Evolutionary conservation across 2,113 vertebrate species (phyloP).

Genomic region (Phylloscopus trochilus): DNA sequence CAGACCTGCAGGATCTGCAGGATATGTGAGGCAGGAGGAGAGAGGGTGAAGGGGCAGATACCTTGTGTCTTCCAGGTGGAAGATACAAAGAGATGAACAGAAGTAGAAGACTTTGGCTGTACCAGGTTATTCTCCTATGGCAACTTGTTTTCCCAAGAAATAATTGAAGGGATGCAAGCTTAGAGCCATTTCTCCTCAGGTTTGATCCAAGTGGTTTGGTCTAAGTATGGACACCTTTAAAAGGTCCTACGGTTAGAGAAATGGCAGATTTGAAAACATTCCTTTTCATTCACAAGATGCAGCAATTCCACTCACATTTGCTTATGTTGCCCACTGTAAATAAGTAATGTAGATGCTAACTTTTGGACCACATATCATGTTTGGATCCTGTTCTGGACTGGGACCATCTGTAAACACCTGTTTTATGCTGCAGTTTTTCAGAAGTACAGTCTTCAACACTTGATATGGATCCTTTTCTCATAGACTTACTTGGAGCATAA

Average conservation of each 20-base stretch:
- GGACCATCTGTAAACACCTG: background rate
- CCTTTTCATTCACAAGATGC: fast-evolving
- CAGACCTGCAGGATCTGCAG: background rate
- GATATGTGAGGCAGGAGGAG: background rate
- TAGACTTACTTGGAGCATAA: background rate
- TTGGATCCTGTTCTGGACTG: background rate
- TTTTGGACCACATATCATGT: background rate
- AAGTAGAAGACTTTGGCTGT: background rate
- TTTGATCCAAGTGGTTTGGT: background rate
- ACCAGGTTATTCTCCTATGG: background rate
- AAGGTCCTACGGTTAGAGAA: background rate
- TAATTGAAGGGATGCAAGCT: background rate
- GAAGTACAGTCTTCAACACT: background rate
- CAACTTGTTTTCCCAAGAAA: background rate
- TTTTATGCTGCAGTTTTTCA: background rate
- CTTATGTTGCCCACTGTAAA: background rate
- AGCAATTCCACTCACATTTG: background rate
- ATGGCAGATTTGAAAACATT: background rate
- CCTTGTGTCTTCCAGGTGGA: background rate
- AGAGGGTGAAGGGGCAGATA: background rate
- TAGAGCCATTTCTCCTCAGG: background rate
- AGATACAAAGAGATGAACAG: background rate
- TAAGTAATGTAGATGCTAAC: background rate
- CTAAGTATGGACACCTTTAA: background rate
- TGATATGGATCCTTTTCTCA: background rate